These are phyloP conservation scores for Cavia porcellus DNA, from an alignment of 2,113 vertebrate species.

Conservation along the genomic window DNA sequence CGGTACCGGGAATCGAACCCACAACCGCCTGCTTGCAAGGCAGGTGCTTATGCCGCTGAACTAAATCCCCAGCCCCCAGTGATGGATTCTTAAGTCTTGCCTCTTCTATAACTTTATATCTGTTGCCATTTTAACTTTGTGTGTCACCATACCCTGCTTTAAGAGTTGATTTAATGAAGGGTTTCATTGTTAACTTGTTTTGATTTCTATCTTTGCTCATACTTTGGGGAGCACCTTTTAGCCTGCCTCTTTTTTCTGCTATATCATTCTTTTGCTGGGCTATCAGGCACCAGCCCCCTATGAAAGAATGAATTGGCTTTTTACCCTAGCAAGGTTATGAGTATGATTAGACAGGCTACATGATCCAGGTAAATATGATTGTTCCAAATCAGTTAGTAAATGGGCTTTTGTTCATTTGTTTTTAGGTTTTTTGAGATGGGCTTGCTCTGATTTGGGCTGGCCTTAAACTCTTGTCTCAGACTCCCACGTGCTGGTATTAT, in stretches of 20 bases:
- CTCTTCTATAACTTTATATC: not conserved
- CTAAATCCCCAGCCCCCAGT: no score
- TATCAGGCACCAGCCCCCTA: not conserved
- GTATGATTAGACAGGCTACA: not conserved
- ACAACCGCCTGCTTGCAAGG: no score
- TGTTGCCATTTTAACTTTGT: constrained; percentile 57
- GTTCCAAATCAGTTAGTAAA: constrained; percentile 27
- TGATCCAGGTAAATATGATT: constrained; percentile 31
- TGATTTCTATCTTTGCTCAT: constrained; percentile 29
- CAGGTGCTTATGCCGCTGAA: no score
- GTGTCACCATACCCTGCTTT: not conserved
- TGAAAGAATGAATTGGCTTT: constrained; percentile 10
- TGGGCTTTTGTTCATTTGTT: not conserved
- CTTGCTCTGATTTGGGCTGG: not conserved
- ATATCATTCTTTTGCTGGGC: constrained; percentile 14
- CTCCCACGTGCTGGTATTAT: not conserved
- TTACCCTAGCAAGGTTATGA: constrained; percentile 6
- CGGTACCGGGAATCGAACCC: no score
- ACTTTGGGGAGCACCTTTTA: not conserved
- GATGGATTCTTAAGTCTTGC: constrained; percentile 12
- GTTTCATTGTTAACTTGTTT: constrained; percentile 39
- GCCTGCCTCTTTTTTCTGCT: not conserved
- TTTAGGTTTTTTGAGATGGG: not conserved
- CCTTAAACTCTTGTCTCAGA: not conserved
- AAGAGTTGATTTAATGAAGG: constrained; percentile 31